Percentiles rank a stretch among this genome's conserved stretches.
Evolutionary conservation across 2,888 invertebrate species (phyloP).

Genomic region (Flexamia atlantica): DNA sequence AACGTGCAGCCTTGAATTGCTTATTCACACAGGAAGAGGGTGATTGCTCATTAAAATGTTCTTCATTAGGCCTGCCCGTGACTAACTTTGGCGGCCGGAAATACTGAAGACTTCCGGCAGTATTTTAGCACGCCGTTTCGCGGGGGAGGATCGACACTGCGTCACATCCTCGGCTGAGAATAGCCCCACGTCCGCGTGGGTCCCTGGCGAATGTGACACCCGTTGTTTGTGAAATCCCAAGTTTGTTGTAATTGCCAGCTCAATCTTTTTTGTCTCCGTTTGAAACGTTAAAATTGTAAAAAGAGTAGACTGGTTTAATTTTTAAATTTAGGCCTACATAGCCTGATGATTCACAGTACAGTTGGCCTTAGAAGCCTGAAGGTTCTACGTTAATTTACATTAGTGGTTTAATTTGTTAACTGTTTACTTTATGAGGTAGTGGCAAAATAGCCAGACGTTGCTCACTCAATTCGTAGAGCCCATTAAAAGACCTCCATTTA

Average conservation of each 20-base stretch:
- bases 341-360: too few species aligned
- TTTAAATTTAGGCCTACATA: too few species aligned
- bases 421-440: too few species aligned
- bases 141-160: constrained; percentile 9
- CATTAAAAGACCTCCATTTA: too few species aligned
- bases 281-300: too few species aligned
- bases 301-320: too few species aligned
- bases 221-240: background rate
- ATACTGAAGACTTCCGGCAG: constrained; percentile 36
- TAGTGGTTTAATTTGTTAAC: too few species aligned
- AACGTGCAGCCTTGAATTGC: background rate
- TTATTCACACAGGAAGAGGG: constrained; percentile 24
- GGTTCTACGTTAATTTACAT: too few species aligned
- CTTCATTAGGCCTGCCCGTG: background rate
- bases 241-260: background rate
- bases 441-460: too few species aligned
- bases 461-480: too few species aligned
- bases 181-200: background rate
- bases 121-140: constrained; percentile 30
- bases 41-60: constrained; percentile 3
- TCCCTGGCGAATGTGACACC: background rate
- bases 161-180: constrained; percentile 28
- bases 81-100: constrained; percentile 42
- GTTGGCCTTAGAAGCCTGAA: too few species aligned
- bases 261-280: too few species aligned